Evolutionary conservation across 53 echinoderm and acorn worm species (phyloP), one percentile per base, ranked within the genome.

Genomic region (Antedon mediterranea): DNA sequence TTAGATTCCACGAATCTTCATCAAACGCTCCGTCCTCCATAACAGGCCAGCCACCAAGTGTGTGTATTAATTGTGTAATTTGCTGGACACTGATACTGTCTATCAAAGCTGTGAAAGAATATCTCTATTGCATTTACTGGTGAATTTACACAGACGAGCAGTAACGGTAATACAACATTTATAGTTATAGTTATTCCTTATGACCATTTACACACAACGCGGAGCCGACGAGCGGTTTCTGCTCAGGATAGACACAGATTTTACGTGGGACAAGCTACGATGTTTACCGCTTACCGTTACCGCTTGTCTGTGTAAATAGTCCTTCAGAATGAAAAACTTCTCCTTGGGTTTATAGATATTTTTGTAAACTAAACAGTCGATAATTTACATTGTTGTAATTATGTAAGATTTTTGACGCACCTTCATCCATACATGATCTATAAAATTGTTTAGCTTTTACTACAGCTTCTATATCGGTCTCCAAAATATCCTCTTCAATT

Each of bases 391-490:
- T 28, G 28, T 20, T 3, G 43, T 29, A 33, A 11, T 28, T n/a
- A n/a, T n/a, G n/a, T n/a, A n/a, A n/a, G 15, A 0, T 4, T 23
- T 32, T 43, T 34, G 4, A 31, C 80, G 71, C 77, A 91, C 94
- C 87, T 90, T 97, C 98, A 30, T 97, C 80, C 89, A 97, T 89
- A 72, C 98, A 97, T 1, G 98, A 87, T 32, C 85, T 71, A 75
- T 90, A 97, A n/a, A 97, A 90, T 42, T 91, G 6, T 78, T 92
- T 92, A 29, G 98, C 86, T 78, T 97, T 97, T 34, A 75, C 74
- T 31, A 90, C 77, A 0, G 89, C 84, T 6, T 76, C 86, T 0
- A 88, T 42, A 29, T 97, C 92, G 7, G 76, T 76, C 30, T 72
- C 41, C 18, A 43, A 27, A 11, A 79, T 72, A 4, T 77, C 79